phyloP scores from a whole-genome alignment of 2,888 invertebrate species.

The Caenorhabditis zanzibari region DNA sequence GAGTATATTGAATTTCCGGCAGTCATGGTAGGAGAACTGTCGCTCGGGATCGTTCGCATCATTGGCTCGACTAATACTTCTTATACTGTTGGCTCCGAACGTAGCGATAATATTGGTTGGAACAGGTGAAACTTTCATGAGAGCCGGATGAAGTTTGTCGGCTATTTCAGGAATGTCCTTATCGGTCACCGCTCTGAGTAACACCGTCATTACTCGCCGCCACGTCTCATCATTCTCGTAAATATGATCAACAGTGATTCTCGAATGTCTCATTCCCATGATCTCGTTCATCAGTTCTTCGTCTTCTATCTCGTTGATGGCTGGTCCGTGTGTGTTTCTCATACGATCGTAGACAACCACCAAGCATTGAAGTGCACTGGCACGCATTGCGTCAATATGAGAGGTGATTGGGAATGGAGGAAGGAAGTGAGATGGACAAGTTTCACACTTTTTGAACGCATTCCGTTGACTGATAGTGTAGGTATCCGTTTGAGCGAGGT shows the following conservation, averaged over 20 bases:
- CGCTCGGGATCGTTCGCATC: constrained; percentile 15
- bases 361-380: constrained; percentile 56
- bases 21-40: constrained; percentile 28
- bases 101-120: constrained; percentile 52
- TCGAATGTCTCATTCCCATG: constrained; percentile 16
- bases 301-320: constrained; percentile 7
- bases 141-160: constrained; percentile 21
- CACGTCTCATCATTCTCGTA: constrained; percentile 47
- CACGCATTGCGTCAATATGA: constrained; percentile 62
- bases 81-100: constrained; percentile 39
- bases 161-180: constrained; percentile 39
- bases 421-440: constrained; percentile 71
- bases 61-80: constrained; percentile 32
- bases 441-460: constrained; percentile 67
- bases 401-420: constrained; percentile 66
- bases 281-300: constrained; percentile 53
- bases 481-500: constrained; percentile 56
- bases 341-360: constrained; percentile 32
- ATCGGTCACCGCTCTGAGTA: constrained; percentile 40
- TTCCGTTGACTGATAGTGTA: constrained; percentile 33
- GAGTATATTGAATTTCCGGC: constrained; percentile 53
- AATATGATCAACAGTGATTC: constrained; percentile 42
- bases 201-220: constrained; percentile 50
- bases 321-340: too few species aligned
- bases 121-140: constrained; percentile 26